Percentiles rank a stretch among this genome's conserved stretches.
These are phyloP conservation scores for Festucalex cinctus DNA, from an alignment of 2,113 vertebrate species.

Conservation along the genomic window DNA sequence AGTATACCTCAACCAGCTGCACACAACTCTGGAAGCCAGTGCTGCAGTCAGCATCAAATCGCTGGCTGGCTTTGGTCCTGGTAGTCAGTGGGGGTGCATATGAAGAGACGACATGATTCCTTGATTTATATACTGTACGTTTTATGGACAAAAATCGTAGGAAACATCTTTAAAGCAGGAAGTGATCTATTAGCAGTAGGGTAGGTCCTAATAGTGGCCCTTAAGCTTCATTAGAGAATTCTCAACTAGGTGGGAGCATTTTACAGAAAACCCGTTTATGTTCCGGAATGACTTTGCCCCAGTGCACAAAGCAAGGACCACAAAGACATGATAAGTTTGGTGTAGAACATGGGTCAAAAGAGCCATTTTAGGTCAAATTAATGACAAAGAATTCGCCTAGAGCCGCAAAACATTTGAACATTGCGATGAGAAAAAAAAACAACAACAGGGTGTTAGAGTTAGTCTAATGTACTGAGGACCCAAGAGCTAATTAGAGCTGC, in stretches of 20 bases:
- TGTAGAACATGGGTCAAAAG: background rate
- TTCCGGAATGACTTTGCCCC: background rate
- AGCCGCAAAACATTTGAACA: no score
- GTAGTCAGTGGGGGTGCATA: conserved; percentile 20
- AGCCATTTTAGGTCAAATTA: no score
- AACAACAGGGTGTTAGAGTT: no score
- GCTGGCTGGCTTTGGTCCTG: conserved; percentile 44
- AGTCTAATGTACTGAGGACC: no score
- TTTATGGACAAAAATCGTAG: background rate
- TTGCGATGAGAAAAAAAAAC: no score
- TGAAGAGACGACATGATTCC: background rate
- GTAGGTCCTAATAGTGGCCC: background rate
- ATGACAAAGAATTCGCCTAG: no score
- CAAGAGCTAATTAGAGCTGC: no score
- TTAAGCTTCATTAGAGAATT: background rate
- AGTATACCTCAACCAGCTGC: conserved; percentile 51
- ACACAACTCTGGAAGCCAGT: conserved; percentile 49
- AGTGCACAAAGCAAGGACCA: background rate
- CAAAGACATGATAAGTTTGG: background rate
- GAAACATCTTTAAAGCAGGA: background rate
- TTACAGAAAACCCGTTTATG: background rate
- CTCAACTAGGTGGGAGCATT: background rate
- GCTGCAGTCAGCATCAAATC: conserved; percentile 62
- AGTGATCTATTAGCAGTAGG: background rate
- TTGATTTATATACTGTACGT: conserved; percentile 2